Percentiles rank a stretch among this genome's conserved stretches.
These are phyloP conservation scores for Oxytorus armatus DNA, from an alignment of 2,888 invertebrate species.

Conservation along the genomic window DNA sequence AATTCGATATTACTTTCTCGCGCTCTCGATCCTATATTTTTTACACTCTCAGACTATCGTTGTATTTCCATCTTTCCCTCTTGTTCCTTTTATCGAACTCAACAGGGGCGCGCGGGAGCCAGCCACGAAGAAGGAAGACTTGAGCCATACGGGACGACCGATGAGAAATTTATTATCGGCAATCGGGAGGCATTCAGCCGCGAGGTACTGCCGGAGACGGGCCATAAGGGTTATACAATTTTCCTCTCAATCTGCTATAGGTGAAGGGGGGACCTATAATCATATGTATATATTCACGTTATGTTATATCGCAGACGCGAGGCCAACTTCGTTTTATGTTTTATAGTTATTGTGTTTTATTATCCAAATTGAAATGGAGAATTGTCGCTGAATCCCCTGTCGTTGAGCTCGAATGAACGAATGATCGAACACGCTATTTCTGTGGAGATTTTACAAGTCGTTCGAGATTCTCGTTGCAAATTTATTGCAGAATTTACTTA, in stretches of 20 bases:
- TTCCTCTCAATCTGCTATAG: constrained; percentile 21
- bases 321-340: too few species aligned
- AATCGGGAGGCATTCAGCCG: constrained; percentile 54
- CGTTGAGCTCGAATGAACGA: too few species aligned
- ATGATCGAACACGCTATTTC: too few species aligned
- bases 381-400: too few species aligned
- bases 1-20: constrained; percentile 43
- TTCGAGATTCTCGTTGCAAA: too few species aligned
- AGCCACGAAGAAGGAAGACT: background rate
- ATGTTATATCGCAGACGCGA: background rate
- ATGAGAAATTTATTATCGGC: constrained; percentile 66
- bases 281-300: background rate
- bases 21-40: constrained; percentile 9
- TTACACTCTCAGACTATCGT: background rate
- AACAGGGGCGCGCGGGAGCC: constrained; percentile 23
- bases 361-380: too few species aligned
- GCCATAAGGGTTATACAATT: constrained; percentile 39
- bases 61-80: constrained; percentile 12
- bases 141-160: constrained; percentile 24
- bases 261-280: background rate
- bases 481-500: too few species aligned
- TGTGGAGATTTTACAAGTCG: too few species aligned
- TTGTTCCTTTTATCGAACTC: constrained; percentile 47
- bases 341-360: too few species aligned
- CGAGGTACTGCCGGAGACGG: constrained; percentile 32